Evolutionary conservation across 2,888 invertebrate species (phyloP).

Genomic region (Amphipyra tragopoginis): DNA sequence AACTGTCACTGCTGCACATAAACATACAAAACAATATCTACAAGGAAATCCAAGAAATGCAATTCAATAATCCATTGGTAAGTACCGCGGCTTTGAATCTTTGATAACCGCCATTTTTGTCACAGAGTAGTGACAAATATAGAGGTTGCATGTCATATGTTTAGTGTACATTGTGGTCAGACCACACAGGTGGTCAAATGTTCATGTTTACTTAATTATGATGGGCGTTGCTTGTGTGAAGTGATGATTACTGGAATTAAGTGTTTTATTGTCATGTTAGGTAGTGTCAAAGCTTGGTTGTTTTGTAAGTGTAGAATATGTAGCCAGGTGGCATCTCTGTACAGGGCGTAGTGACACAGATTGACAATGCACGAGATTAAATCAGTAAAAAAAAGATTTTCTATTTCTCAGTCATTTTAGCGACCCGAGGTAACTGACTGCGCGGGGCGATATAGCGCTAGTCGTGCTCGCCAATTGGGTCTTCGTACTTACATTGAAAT

Average conservation of each 20-base stretch:
- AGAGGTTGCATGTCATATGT: constrained; percentile 41
- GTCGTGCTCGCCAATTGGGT: no score
- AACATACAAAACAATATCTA: constrained; percentile 1
- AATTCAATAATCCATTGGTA: constrained; percentile 71
- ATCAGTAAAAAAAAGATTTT: no score
- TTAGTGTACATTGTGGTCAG: constrained; percentile 10
- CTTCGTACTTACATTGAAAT: no score
- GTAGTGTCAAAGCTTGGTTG: background rate
- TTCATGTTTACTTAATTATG: constrained; percentile 28
- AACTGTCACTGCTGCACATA: no score
- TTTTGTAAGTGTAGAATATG: no score
- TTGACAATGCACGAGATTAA: no score
- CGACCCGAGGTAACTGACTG: no score
- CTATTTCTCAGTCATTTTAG: no score
- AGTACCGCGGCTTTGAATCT: constrained; percentile 69
- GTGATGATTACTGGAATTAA: constrained; percentile 50
- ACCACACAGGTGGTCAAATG: constrained; percentile 51
- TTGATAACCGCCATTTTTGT: constrained; percentile 73
- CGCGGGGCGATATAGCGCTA: no score
- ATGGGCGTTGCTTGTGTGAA: constrained; percentile 38
- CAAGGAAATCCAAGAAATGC: constrained; percentile 28
- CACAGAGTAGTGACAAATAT: constrained; percentile 65
- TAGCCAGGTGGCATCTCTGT: no score
- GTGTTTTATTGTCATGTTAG: constrained; percentile 17
- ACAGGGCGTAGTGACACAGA: no score